These are phyloP conservation scores for Spongilla lacustris DNA, from an alignment of 37 sponge, comb jelly and placozoan genomes.

Conservation along the genomic window DNA sequence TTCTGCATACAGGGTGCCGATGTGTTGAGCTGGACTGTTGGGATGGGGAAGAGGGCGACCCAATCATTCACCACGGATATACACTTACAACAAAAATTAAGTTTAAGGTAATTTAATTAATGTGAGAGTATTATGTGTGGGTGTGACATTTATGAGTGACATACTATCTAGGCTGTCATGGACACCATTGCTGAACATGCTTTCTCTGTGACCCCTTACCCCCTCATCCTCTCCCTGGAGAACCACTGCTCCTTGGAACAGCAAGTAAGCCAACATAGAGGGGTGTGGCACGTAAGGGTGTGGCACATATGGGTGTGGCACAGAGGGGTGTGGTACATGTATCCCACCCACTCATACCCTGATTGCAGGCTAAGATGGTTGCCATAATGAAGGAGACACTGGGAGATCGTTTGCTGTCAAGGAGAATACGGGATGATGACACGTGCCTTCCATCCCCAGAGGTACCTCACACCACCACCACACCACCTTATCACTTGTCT, in stretches of 20 bases:
- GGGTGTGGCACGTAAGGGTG: too few species aligned
- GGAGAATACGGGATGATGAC: background rate
- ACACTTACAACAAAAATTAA: conserved; percentile 88
- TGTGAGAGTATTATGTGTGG: background rate
- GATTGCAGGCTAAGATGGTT: conserved; percentile 69
- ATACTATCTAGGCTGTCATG: conserved; percentile 62
- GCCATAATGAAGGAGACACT: conserved; percentile 46
- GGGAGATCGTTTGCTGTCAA: conserved; percentile 29
- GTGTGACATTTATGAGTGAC: background rate
- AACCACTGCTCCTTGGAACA: conserved; percentile 75
- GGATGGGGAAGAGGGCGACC: conserved; percentile 93
- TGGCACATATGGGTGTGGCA: too few species aligned
- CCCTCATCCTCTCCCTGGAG: conserved; percentile 85
- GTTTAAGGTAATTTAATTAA: conserved; percentile 38
- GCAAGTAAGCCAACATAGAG: conserved; percentile 1
- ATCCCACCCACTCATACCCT: too few species aligned
- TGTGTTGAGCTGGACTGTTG: conserved; percentile 74
- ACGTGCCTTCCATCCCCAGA: conserved; percentile 30
- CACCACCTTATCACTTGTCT: too few species aligned
- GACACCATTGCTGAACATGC: conserved; percentile 84
- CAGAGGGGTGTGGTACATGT: too few species aligned
- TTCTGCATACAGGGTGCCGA: conserved; percentile 50
- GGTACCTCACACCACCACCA: background rate
- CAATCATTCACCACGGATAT: conserved; percentile 93
- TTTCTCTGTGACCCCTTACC: conserved; percentile 75